Base-by-base conservation (phyloP, 2,888 invertebrate genomes). In the Noctua comes region DNA sequence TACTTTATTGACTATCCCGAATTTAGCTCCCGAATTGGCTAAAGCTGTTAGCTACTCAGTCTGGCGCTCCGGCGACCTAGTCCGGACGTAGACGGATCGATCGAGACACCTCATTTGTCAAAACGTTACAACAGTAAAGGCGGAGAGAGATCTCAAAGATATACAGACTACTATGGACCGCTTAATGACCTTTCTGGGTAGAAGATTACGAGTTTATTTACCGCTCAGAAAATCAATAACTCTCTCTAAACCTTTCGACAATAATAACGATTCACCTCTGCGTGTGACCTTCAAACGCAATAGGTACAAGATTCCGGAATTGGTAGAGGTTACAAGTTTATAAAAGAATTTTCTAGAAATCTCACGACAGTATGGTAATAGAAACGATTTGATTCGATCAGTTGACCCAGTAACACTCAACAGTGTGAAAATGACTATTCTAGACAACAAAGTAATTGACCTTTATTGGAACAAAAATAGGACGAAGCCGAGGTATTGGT, bases 371-470 rank as follows among this genome's bases (percentile, higher is more conserved):
- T 46, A 65, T 73, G 62, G 27, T 59, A 51, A 71, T 72, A 51
- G 51, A 18, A 48, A 70, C 51, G 31, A 57, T 71, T n/a, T 51
- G 65, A 66, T 73, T 73, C 48, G 69, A 76, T 73, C 76, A 62
- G 21, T 73, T 81, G 83, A 73, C 76, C 66, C n/a, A 85, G 65
- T 85, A 80, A 75, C 69, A n/a, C 31, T 16, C 21, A 31, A 66
- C 65, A 59, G 24, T 73, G 66, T 54, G 51, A 84, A 73, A 82
- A 75, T 70, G 31, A 68, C 54, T 69, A 51, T 73, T 64, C 43
- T 24, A 72, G 64, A 75, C 78, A 82, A 68, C 82, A 68, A 86
- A 75, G 68, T 70, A 83, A 84, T 83, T 83, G 79, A 73, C 70
- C 64, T 73, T 86, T 83, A 82, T 73, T 84, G 62, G 40, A 65